Evolutionary conservation across 2,888 invertebrate genomes (phyloP).

Genomic region (Stegophylla sp.): DNA sequence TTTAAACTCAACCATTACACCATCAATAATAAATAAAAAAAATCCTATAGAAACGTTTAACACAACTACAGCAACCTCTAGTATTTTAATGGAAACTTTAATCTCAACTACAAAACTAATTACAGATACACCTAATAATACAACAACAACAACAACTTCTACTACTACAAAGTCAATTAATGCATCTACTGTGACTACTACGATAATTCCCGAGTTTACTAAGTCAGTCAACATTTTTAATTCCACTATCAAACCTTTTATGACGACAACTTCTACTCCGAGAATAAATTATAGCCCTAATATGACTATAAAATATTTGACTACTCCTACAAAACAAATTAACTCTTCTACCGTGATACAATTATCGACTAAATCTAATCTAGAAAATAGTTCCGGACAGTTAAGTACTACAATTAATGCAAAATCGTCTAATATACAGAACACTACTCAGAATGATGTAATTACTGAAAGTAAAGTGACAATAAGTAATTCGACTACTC

Average conservation of each 20-base stretch:
- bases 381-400: neutral
- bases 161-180: no score
- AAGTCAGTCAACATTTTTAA: neutral
- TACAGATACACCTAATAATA: no score
- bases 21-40: neutral
- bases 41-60: neutral
- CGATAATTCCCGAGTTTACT: no score
- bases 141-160: no score
- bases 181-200: no score
- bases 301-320: neutral
- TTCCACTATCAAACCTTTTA: neutral
- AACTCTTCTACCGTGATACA: neutral
- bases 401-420: neutral
- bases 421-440: neutral
- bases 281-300: neutral
- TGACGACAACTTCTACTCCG: neutral
- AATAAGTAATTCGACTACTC: neutral
- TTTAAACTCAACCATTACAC: neutral
- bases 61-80: neutral
- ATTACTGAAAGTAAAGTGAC: neutral
- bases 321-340: neutral
- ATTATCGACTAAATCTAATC: neutral
- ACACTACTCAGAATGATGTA: neutral
- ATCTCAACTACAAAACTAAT: neutral
- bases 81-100: neutral